Conservation (phyloP, 2,797 vertebrate genomes). For the Darevskia nairensis region DNA sequence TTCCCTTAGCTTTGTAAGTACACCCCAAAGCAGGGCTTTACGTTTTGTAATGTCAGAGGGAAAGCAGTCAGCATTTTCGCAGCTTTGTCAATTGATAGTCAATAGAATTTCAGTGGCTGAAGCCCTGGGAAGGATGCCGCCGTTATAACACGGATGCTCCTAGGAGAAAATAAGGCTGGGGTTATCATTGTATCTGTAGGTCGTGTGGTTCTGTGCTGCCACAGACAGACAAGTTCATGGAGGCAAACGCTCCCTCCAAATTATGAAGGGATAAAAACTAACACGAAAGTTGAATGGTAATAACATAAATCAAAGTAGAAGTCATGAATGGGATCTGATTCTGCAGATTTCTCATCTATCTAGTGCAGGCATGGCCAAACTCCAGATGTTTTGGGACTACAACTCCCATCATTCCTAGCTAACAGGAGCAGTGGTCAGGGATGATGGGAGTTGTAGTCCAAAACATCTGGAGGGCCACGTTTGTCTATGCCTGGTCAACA, state of each 20-base stretch:
- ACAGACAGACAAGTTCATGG: background rate
- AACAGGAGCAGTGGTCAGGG: no score
- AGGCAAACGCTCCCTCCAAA: background rate
- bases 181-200: background rate
- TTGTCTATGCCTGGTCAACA: no score
- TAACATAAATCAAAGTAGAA: background rate
- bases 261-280: background rate
- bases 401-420: no score
- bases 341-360: background rate
- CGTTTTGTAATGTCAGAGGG: conserved; percentile 58
- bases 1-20: conserved; percentile 46
- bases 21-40: conserved; percentile 56
- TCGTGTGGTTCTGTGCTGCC: background rate
- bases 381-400: no score
- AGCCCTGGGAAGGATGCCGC: background rate
- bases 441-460: no score
- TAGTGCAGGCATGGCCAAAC: no score
- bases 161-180: conserved; percentile 31
- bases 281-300: background rate
- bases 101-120: conserved; percentile 23
- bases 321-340: background rate
- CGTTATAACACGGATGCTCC: conserved; percentile 39
- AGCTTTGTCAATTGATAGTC: conserved; percentile 41
- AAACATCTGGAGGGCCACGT: no score
- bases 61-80: conserved; percentile 59